Conservation (phyloP, 2,888 invertebrate genomes). For the Toxonevra muliebris region DNA sequence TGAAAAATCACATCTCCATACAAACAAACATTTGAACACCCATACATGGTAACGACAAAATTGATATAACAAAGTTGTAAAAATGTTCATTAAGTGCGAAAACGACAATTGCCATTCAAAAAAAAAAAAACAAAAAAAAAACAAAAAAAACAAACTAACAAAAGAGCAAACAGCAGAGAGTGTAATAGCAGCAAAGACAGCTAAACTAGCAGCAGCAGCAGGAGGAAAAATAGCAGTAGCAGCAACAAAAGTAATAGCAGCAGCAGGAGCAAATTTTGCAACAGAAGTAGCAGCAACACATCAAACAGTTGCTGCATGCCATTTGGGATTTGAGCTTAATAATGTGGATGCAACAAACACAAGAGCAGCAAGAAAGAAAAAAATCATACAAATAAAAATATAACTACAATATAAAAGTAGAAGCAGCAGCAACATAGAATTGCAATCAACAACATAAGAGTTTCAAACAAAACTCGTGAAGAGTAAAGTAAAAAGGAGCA, state of each 20-base stretch:
- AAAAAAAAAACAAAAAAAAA: neutral
- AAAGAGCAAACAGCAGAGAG: slow-evolving; percentile 18
- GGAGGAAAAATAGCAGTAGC: too few relatives aligned
- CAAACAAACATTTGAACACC: too few relatives aligned
- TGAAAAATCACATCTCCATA: too few relatives aligned
- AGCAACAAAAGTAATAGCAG: too few relatives aligned
- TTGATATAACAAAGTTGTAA: slow-evolving; percentile 34
- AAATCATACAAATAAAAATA: slow-evolving; percentile 7
- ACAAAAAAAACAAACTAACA: slow-evolving; percentile 17
- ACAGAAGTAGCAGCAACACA: slow-evolving; percentile 15
- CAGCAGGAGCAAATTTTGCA: slow-evolving; percentile 17
- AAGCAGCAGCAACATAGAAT: neutral
- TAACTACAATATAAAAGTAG: slow-evolving; percentile 1
- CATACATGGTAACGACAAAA: too few relatives aligned
- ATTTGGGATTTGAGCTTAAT: slow-evolving; percentile 17
- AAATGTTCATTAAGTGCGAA: slow-evolving; percentile 38
- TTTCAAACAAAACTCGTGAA: slow-evolving; percentile 25
- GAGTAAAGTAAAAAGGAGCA: neutral
- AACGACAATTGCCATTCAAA: slow-evolving; percentile 31
- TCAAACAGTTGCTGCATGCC: slow-evolving; percentile 4
- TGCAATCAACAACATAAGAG: neutral
- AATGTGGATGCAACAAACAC: neutral
- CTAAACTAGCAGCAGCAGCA: slow-evolving; percentile 13
- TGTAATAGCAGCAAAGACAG: too few relatives aligned
- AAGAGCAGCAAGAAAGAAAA: neutral